Percentiles rank a stretch among this genome's conserved stretches.
phyloP scores from a whole-genome alignment of 64 coral and sea anemone genomes.

The Pocillopora verrucosa region DNA sequence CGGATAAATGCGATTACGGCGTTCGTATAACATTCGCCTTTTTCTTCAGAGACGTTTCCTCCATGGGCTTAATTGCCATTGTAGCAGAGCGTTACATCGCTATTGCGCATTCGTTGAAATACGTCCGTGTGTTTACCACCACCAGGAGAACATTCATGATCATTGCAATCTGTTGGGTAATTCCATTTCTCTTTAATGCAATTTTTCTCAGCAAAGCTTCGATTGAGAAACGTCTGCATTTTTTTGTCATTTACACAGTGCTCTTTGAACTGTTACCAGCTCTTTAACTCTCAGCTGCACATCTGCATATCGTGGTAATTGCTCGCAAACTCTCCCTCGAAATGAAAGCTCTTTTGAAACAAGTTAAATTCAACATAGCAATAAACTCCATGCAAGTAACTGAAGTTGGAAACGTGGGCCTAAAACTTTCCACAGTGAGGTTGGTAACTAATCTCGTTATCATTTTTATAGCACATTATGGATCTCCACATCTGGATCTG shows the following conservation, averaged over 20 bases:
- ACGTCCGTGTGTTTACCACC: slow-evolving; percentile 1
- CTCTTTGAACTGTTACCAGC: slow-evolving; percentile 16
- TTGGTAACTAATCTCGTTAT: background rate
- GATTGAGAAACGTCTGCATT: background rate
- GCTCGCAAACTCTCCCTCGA: background rate
- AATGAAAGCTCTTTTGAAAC: background rate
- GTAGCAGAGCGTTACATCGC: slow-evolving; percentile 13
- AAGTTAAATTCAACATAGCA: background rate
- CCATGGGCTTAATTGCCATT: background rate
- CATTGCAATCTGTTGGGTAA: slow-evolving; percentile 3
- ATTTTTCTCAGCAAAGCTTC: background rate
- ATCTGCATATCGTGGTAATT: background rate
- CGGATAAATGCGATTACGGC: background rate
- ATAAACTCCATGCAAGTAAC: too few species aligned
- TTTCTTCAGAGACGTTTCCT: background rate
- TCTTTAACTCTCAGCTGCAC: background rate
- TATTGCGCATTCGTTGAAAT: slow-evolving; percentile 2
- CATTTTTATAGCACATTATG: background rate
- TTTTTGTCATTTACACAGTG: background rate
- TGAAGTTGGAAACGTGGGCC: background rate
- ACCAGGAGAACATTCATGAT: background rate
- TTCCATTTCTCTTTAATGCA: background rate
- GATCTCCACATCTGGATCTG: too few species aligned
- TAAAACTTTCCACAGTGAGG: background rate
- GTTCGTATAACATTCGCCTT: background rate